These are phyloP conservation scores for Phalloptychus januarius DNA, from an alignment of 2,797 vertebrate genomes.

Conservation along the genomic window DNA sequence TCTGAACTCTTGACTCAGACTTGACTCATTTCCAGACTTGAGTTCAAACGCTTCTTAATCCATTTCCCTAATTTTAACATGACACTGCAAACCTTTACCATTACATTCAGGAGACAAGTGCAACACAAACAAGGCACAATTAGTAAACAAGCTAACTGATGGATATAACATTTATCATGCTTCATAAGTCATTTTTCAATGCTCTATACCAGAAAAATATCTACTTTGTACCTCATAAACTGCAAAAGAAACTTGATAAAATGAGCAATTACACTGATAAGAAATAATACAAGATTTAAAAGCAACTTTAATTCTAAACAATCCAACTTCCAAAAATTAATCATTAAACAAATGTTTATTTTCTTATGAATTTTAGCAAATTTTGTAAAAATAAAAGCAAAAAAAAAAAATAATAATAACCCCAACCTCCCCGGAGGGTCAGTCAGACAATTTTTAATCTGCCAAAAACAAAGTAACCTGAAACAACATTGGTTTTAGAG, in stretches of 20 bases:
- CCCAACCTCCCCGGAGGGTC: too few species aligned
- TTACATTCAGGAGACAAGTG: not conserved
- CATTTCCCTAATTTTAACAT: not conserved
- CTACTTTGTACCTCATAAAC: not conserved
- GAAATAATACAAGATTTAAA: not conserved
- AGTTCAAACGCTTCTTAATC: not conserved
- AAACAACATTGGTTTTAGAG: not conserved
- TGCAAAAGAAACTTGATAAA: not conserved
- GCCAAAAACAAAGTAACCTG: not conserved
- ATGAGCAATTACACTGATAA: not conserved
- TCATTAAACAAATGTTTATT: not conserved
- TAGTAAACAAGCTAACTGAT: not conserved
- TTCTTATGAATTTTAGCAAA: not conserved
- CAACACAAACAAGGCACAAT: not conserved
- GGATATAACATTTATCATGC: not conserved
- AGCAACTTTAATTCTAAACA: slow-evolving; percentile 1
- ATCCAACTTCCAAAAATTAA: not conserved
- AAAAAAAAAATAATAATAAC: not conserved
- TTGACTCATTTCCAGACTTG: not conserved
- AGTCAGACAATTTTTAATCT: not conserved
- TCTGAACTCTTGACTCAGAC: not conserved
- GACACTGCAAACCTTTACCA: not conserved
- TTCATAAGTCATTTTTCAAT: not conserved
- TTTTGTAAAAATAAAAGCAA: not conserved
- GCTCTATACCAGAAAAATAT: not conserved